A percentile compares a stretch with the other conserved stretches of the same genome.
phyloP scores from a whole-genome alignment of 2,113 vertebrate species.

The Hypomesus transpacificus region DNA sequence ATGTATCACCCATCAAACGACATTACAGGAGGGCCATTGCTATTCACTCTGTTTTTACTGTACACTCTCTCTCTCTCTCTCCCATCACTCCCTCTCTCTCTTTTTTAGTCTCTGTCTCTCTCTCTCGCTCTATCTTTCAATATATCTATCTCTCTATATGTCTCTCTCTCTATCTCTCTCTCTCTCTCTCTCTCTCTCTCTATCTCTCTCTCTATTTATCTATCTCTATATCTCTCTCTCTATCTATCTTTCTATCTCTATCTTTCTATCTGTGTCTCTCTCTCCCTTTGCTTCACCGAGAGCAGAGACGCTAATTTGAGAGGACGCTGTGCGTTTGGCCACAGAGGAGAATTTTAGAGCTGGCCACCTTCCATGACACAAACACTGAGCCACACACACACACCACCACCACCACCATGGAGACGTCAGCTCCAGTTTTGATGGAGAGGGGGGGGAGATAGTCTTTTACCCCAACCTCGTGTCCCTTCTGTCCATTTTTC shows the following conservation, averaged over 20 bases:
- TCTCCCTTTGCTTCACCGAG: conserved; percentile 24
- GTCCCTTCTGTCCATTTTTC: background rate
- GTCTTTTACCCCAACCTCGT: conserved; percentile 20
- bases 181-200: background rate
- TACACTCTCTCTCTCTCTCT: background rate
- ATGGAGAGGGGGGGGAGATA: conserved; percentile 30
- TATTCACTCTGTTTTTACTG: background rate
- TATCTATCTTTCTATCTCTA: background rate
- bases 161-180: background rate
- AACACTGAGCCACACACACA: conserved; percentile 6
- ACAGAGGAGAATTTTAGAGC: conserved; percentile 31
- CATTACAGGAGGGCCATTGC: conserved; percentile 44
- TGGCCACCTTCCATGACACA: conserved; percentile 33
- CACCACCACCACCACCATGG: background rate
- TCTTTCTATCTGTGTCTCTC: background rate
- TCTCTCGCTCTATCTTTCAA: background rate
- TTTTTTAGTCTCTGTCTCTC: no score
- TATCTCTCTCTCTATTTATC: background rate
- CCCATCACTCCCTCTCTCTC: background rate
- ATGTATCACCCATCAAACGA: conserved; percentile 55
- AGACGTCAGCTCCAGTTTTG: conserved; percentile 23
- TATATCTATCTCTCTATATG: conserved; percentile 22
- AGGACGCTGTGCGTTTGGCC: conserved; percentile 29
- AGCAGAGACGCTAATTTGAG: conserved; percentile 42
- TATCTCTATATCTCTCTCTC: background rate